Conservation (phyloP, 2,888 invertebrate species). For the Idaea dimidiata region DNA sequence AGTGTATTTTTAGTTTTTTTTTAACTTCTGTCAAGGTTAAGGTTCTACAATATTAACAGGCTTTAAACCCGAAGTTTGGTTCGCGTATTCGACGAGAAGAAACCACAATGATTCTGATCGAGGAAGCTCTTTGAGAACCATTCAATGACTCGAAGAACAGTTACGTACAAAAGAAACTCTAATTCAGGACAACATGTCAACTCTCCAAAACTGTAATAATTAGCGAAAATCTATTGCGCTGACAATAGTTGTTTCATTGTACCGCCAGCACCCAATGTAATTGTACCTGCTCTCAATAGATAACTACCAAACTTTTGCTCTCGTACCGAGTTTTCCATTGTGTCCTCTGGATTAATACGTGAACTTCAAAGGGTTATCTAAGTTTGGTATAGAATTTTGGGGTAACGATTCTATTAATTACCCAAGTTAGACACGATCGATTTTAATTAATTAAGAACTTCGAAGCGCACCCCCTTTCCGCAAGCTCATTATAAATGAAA, state of each 20-base stretch:
- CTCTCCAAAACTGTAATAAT: constrained; percentile 6
- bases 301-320: constrained; percentile 47
- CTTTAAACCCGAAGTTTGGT: too few relatives aligned
- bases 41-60: too few relatives aligned
- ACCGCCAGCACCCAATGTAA: constrained; percentile 23
- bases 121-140: too few relatives aligned
- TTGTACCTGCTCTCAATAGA: constrained; percentile 43
- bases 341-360: constrained; percentile 69
- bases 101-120: too few relatives aligned
- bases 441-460: constrained; percentile 69
- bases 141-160: background rate
- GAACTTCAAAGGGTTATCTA: constrained; percentile 73
- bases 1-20: too few relatives aligned
- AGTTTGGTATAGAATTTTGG: constrained; percentile 47
- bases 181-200: background rate
- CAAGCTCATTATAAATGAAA: constrained; percentile 14
- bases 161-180: background rate
- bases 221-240: constrained; percentile 12
- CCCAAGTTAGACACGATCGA: constrained; percentile 58
- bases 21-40: too few relatives aligned
- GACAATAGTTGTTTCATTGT: background rate
- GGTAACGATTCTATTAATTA: constrained; percentile 75
- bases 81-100: too few relatives aligned
- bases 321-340: constrained; percentile 58
- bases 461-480: constrained; percentile 19